Evolutionary conservation across 2,888 invertebrate genomes (phyloP), one percentile per base, ranked within the genome.

Genomic region (Temnothorax ravouxi): DNA sequence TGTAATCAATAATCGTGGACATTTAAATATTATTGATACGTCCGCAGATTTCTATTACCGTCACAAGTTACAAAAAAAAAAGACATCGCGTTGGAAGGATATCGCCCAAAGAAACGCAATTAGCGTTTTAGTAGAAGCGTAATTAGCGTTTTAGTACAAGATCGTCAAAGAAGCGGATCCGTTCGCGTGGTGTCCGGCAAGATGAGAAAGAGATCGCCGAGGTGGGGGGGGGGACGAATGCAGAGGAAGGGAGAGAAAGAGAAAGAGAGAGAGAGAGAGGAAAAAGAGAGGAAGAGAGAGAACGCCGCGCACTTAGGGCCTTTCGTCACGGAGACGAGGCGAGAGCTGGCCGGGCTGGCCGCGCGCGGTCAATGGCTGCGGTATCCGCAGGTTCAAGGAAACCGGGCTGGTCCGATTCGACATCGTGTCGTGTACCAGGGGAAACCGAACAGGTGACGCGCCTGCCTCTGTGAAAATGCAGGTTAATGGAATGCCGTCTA

Each of bases 311-410:
- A 89, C 88, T 87, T 87, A 87, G 87, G 86, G 84, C 91, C 91
- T 91, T 91, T 89, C 91, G 88, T 90, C 87, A 88, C 86, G 88
- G 84, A 83, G 90, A 84, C 66, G 77, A 84, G 86, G 86, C 80
- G 88, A 86, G 89, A 86, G 91, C 89, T 88, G 69, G 59, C 44
- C 79, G 25, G 1, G 25, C 25, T n/a, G n/a, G n/a, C n/a, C n/a
- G 93, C 94, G 94, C 67, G 93, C 94, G 94, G 94, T 94, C 94
- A 94, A 94, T 94, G 94, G 94, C 94, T 94, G 94, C 90, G 93
- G 91, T 90, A 93, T 91, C 91, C 91, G 92, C 93, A 94, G 94
- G 94, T 94, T 94, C 94, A 94, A 94, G 94, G 94, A 94, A 94
- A 94, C 92, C 93, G 92, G 93, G 92, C 93, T 93, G 93, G 93